These are phyloP conservation scores for Trialeurodes vaporariorum DNA, from an alignment of 1,140 invertebrate genomes.

Conservation along the genomic window DNA sequence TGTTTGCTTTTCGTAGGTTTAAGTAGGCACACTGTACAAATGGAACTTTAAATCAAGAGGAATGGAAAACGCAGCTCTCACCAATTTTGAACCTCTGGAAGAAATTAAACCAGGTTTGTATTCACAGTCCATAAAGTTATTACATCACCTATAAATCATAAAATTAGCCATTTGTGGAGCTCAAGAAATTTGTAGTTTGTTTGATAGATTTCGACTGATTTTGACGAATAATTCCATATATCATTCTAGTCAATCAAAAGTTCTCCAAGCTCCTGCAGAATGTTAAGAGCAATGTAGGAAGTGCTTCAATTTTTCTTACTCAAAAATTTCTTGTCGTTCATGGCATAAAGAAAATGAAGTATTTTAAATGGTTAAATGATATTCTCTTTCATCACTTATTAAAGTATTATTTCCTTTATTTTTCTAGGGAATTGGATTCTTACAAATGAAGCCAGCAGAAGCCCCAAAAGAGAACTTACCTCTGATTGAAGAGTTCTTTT, in stretches of 20 bases:
- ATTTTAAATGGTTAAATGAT: too few species aligned
- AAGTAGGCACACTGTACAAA: too few species aligned
- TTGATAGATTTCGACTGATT: not conserved
- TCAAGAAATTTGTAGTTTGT: not conserved
- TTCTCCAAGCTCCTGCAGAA: too few species aligned
- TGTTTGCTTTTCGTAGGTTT: too few species aligned
- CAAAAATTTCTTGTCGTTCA: too few species aligned
- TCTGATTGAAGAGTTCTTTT: not conserved
- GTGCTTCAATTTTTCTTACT: too few species aligned
- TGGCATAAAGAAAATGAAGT: too few species aligned
- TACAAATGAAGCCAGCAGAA: not conserved
- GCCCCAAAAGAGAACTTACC: not conserved
- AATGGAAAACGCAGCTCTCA: constrained; percentile 46
- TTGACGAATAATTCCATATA: constrained; percentile 1
- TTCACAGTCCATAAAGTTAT: not conserved
- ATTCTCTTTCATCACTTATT: too few species aligned
- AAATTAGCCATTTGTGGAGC: not conserved
- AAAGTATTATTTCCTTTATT: too few species aligned
- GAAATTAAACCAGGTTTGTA: constrained; percentile 43
- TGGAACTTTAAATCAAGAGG: constrained; percentile 28
- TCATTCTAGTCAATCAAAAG: not conserved
- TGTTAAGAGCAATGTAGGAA: too few species aligned
- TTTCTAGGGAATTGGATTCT: constrained; percentile 19
- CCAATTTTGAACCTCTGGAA: constrained; percentile 65
- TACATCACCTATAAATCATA: not conserved